Base-by-base conservation (phyloP, 2,797 vertebrate species). In the Danionella dracula region DNA sequence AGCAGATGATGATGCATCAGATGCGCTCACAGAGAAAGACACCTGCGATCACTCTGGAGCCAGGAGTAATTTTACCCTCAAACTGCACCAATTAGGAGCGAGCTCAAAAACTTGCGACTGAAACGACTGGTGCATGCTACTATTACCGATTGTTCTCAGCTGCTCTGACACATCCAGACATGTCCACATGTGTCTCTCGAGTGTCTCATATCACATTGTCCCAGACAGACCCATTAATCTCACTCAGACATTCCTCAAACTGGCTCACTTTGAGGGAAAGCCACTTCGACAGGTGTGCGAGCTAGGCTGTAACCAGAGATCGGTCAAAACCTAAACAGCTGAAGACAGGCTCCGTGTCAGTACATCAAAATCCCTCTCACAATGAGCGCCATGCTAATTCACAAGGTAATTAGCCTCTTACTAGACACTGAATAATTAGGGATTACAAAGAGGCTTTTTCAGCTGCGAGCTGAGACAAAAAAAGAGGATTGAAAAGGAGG, bases 211-310 rank as follows among this genome's bases (percentile, higher is more conserved):
- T 64, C 38, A 56, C 44, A 49, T 70, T 32, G 54, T 40, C 49
- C 4, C 29, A 59, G 48, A 67, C 62, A 50, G 57, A 56, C 50
- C 2, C 53, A 21, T 42, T 55, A 63, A 58, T 59, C 53, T 51
- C 9, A 1, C 45, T 51, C 29, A 46, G 44, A 38, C 50, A 41
- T 53, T 37, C 29, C 29, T 61, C 49, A 58, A 44, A 62, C 29
- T 37, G 10, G 54, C 66, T 21, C 19, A 57, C 53, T 66, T 3
- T n/a, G 54, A 20, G 54, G 11, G 12, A 38, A 32, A 66, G 64
- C 78, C 71, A 66, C 46, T 73, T 56, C 76, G 82, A 84, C 86
- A 86, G 83, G 85, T 89, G 85, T 82, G 78, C 45, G 56, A 70
- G 48, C 63, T 75, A 73, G 70, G 66, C 75, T 82, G 83, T 78